phyloP scores from a whole-genome alignment of 2,113 vertebrate genomes.

The Monarcha castaneiventris region DNA sequence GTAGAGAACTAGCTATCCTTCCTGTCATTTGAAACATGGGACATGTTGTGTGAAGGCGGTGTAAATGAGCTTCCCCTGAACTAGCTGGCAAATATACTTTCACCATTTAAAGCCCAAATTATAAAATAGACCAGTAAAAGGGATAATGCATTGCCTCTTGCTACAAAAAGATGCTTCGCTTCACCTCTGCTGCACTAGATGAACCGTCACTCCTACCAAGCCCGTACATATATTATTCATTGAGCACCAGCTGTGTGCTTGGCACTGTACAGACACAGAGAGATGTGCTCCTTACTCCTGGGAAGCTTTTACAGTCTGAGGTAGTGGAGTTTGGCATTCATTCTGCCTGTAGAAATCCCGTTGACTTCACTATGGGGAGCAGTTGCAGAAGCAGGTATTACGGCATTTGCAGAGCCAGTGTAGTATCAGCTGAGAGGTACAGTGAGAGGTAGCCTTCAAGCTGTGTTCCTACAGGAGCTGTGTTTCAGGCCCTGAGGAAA shows the following conservation, averaged over 20 bases:
- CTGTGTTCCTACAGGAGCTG: background rate
- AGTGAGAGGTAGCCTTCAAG: background rate
- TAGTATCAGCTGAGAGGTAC: background rate
- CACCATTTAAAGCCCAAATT: background rate
- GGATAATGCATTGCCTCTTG: background rate
- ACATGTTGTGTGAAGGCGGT: constrained; percentile 43
- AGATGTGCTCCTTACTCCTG: background rate
- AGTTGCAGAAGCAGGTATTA: background rate
- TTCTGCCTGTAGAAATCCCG: background rate
- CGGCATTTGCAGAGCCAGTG: background rate
- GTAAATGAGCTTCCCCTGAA: background rate
- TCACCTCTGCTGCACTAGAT: background rate
- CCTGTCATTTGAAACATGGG: constrained; percentile 46
- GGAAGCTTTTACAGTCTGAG: constrained; percentile 18
- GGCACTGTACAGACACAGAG: background rate
- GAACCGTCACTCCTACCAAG: constrained; percentile 14
- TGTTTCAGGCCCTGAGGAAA: background rate
- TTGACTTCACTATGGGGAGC: constrained; percentile 11
- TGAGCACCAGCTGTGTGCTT: constrained; percentile 40
- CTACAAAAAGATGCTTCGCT: background rate
- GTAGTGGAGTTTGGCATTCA: background rate
- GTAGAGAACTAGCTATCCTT: constrained; percentile 29
- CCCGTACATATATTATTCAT: constrained; percentile 46
- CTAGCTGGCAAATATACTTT: background rate
- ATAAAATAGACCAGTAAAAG: constrained; percentile 13